These are phyloP conservation scores for Alcedo atthis DNA, from an alignment of 2,797 vertebrate genomes.

Conservation along the genomic window DNA sequence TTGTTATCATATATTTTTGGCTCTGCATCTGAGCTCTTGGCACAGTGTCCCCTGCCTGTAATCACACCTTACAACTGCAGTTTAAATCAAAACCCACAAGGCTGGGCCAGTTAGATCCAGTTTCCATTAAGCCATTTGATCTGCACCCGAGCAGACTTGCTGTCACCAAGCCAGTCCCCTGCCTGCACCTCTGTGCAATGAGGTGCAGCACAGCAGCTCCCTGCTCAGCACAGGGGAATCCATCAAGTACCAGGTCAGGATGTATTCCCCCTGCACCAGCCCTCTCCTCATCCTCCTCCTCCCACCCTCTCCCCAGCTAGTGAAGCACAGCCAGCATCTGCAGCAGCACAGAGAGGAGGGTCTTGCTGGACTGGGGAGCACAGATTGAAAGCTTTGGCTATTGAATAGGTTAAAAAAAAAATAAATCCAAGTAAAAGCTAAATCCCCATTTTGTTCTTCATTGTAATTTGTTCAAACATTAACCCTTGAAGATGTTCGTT, in stretches of 20 bases:
- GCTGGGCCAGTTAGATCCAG: constrained; percentile 65
- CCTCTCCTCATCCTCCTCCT: not conserved
- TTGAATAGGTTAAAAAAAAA: not conserved
- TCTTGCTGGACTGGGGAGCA: not conserved
- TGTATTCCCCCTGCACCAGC: not conserved
- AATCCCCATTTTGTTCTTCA: not conserved
- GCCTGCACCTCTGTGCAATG: constrained; percentile 24
- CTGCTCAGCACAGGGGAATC: not conserved
- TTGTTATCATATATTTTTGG: not conserved
- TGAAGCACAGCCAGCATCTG: not conserved
- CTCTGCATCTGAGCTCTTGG: constrained; percentile 35
- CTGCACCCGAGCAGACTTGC: constrained; percentile 54
- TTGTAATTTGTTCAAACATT: not conserved
- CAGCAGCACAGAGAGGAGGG: not conserved
- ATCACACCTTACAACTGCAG: constrained; percentile 51
- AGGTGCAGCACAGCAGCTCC: not conserved
- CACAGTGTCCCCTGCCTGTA: not conserved
- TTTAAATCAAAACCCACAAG: constrained; percentile 55
- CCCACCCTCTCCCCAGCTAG: not conserved
- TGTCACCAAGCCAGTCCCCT: constrained; percentile 63
- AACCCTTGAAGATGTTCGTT: not conserved
- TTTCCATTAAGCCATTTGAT: constrained; percentile 62
- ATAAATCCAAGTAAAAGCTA: not conserved
- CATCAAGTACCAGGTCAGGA: not conserved
- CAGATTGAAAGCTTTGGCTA: not conserved